A percentile compares a stretch with the other conserved stretches of the same genome.
phyloP scores from a whole-genome alignment of 1,140 invertebrate genomes.

The Luehdorfia chinensis region DNA sequence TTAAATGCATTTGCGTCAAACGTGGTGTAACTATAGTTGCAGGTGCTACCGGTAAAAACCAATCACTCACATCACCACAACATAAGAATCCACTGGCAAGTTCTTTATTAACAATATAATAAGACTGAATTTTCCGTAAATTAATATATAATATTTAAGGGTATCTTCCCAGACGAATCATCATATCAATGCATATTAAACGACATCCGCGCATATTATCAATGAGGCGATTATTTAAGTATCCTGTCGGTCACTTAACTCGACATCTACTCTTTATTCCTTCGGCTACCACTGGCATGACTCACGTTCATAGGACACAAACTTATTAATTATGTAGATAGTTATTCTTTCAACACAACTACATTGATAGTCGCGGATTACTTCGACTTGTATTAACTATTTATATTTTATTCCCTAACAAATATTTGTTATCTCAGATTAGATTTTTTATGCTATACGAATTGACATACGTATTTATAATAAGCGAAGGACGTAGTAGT shows the following conservation, averaged over 20 bases:
- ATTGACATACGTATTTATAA: not conserved
- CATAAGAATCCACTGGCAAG: no score
- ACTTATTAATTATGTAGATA: constrained; percentile 13
- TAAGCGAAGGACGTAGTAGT: no score
- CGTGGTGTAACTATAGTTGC: no score
- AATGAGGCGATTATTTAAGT: constrained; percentile 16
- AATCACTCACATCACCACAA: no score
- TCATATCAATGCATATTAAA: not conserved
- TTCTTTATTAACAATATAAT: no score
- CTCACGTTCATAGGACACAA: constrained; percentile 6
- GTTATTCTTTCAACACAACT: constrained; percentile 3
- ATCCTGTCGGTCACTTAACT: constrained; percentile 17
- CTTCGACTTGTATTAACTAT: constrained; percentile 8
- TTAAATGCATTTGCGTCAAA: no score
- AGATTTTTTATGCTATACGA: not conserved
- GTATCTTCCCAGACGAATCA: not conserved
- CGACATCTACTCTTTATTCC: constrained; percentile 12
- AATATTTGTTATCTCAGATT: not conserved
- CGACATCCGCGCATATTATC: constrained; percentile 15
- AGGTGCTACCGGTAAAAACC: no score
- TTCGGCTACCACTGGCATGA: constrained; percentile 7
- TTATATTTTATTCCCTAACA: not conserved
- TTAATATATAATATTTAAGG: not conserved
- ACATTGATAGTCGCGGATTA: constrained; percentile 5
- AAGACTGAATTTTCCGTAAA: no score